Evolutionary conservation across 30 jellyfish, hydroid and myxozoan genomes (phyloP), one percentile per base, ranked within the genome.

Genomic region (Nemopilema nomurai): DNA sequence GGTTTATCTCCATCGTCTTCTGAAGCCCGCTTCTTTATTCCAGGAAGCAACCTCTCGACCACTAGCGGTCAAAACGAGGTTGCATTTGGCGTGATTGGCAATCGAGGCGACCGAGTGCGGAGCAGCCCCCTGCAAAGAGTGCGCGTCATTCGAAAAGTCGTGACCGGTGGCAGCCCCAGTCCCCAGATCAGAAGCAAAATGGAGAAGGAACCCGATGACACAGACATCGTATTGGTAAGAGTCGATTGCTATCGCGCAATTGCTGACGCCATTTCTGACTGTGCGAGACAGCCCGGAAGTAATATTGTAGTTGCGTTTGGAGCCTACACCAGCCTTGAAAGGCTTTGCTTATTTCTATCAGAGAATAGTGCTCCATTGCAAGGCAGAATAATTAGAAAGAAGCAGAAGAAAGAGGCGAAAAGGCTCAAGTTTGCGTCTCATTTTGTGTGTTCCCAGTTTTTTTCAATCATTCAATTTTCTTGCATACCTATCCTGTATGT

Each of bases 21-120:
- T 3, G 57, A 3, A 3, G 57, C 13, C 57, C 57, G 57, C 13
- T 41, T 41, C 57, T 41, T 28, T 30, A 20, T 84, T 24, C 1
- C 77, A 84, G 93, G 71, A 33, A 84, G 93, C 75, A 84, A 69
- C 82, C 90, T 76, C n/a, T 81, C 90, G 26, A 81, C 69, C 9
- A 71, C 67, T 9, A 69, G 84, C 23, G 51, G 70, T 18, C 93
- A 74, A 49, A 84, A 74, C 70, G 93, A 84, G 63, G 83, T 76
- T 28, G 81, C 93, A 6, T 75, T 74, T 69, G 84, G 93, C 30
- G 93, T 41, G 25, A 71, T 66, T 27, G 87, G 78, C 24, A 29
- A 69, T 29, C 82, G 74, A 20, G 83, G 87, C 65, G 87, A 84
- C 21, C 32, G 28, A 20, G 83, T 74, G 29, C 66, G 62, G 51